These are phyloP conservation scores for Drosophila helvetica DNA, from an alignment of 2,888 invertebrate species.

Conservation along the genomic window DNA sequence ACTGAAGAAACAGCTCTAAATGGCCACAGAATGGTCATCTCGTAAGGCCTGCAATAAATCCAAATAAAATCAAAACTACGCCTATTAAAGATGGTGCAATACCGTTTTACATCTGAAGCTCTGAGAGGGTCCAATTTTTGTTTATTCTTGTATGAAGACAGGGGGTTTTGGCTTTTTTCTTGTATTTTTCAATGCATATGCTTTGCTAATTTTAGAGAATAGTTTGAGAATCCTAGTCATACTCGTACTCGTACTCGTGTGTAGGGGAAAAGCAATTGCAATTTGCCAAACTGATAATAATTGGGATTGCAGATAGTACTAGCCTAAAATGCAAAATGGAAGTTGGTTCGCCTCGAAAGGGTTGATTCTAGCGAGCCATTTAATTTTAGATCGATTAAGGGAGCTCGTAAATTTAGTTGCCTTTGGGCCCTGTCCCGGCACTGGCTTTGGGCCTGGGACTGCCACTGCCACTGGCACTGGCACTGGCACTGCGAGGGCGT, in stretches of 20 bases:
- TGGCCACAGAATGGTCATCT: too few relatives aligned
- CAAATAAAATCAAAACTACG: too few relatives aligned
- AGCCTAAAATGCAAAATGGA: constrained; percentile 21
- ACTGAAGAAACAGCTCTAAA: too few relatives aligned
- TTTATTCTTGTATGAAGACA: too few relatives aligned
- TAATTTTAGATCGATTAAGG: constrained; percentile 76
- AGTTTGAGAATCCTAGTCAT: neutral
- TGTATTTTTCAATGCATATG: too few relatives aligned
- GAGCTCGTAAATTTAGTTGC: constrained; percentile 68
- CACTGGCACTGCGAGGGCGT: constrained; percentile 53
- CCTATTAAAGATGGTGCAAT: too few relatives aligned
- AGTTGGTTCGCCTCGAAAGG: constrained; percentile 13
- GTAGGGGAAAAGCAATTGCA: constrained; percentile 24
- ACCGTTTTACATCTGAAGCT: too few relatives aligned
- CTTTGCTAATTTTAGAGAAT: neutral
- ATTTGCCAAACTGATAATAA: constrained; percentile 34
- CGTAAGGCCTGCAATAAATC: too few relatives aligned
- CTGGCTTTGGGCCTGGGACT: neutral
- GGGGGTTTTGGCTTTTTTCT: too few relatives aligned
- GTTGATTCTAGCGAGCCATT: constrained; percentile 60
- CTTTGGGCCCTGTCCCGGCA: constrained; percentile 1
- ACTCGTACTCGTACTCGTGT: too few relatives aligned
- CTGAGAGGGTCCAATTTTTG: too few relatives aligned
- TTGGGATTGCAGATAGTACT: constrained; percentile 33
- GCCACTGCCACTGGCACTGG: neutral